Base-by-base conservation (phyloP, 1,140 invertebrate genomes). In the Ganaspis sp. region DNA sequence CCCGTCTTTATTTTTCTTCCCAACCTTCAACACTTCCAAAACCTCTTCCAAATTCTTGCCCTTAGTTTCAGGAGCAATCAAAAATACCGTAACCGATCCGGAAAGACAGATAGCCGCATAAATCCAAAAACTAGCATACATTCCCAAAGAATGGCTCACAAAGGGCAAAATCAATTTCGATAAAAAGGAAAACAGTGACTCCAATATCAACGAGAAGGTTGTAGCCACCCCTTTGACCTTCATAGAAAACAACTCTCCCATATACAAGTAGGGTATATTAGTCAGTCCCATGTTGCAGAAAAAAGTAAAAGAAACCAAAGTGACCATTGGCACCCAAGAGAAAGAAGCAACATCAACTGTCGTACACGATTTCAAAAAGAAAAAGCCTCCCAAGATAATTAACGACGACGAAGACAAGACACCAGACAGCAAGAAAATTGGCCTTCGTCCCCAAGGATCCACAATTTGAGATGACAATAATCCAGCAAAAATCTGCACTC, bases 361-460 rank as follows among this genome's bases (percentile, higher is more conserved):
- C 0, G 81, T n/a, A 12, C 85, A 90, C 87, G 90, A 82, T 74
- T 88, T 85, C 38, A 81, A 81, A 80, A 81, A 93, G 81, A 90
- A 93, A 87, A 88, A 93, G 76, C 81, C 91, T 6, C 85, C 93
- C 54, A 90, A 92, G 1, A 93, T 87, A 23, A 92, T 81, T 26
- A 94, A 92, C 23, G 91, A 92, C 12, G 93, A 75, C 40, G 91
- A 92, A 29, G 93, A 92, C 9, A 92, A 92, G 21, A 90, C 87
- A 9, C 92, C 93, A 0, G 94, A 95, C 2, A 93, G 81, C 1
- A 96, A 87, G 45, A 96, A 89, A 5, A 96, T 87, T 5, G 94
- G 93, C 83, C 94, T 92, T 74, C 96, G 90, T 29, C 96, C 96
- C 9, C 94, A 87, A 77, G 92, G 93, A 86, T 97, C 95, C 37